phyloP scores from a whole-genome alignment of 2,113 vertebrate species.

The Thermophis baileyi region DNA sequence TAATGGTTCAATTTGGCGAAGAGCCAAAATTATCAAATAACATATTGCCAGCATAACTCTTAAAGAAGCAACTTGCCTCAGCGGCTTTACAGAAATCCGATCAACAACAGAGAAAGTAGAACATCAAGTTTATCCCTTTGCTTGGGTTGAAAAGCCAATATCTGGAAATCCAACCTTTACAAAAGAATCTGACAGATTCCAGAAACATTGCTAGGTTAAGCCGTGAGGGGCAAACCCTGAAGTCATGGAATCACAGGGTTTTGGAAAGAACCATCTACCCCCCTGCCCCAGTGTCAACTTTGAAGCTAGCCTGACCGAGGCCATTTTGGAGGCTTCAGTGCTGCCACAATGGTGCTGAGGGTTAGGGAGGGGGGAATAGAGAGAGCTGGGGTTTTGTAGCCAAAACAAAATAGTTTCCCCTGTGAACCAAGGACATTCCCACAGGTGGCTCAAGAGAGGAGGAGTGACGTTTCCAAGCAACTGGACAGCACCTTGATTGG shows the following conservation, averaged over 20 bases:
- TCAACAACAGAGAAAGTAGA: constrained; percentile 59
- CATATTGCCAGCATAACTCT: constrained; percentile 61
- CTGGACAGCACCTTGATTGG: too few relatives aligned
- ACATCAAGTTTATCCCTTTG: not conserved
- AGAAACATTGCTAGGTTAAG: not conserved
- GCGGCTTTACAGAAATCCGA: constrained; percentile 58
- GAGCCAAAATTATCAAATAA: constrained; percentile 69
- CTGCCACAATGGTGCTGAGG: too few relatives aligned
- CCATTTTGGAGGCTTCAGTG: too few relatives aligned
- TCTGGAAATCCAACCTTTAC: not conserved
- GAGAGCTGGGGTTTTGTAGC: too few relatives aligned
- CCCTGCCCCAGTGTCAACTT: too few relatives aligned
- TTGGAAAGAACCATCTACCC: not conserved
- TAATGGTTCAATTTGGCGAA: constrained; percentile 61
- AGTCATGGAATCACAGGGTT: not conserved
- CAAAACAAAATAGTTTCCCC: too few relatives aligned
- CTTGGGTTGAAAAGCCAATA: constrained; percentile 26
- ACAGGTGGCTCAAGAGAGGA: too few relatives aligned
- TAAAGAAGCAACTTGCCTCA: constrained; percentile 61
- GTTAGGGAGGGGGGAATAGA: too few relatives aligned
- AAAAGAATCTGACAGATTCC: not conserved
- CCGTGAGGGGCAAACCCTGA: not conserved
- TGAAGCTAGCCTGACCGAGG: too few relatives aligned
- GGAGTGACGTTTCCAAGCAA: too few relatives aligned
- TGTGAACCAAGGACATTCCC: too few relatives aligned